A percentile compares a stretch with the other conserved stretches of the same genome.
Conservation (phyloP, 2,888 invertebrate species). For the Arge pagana region DNA sequence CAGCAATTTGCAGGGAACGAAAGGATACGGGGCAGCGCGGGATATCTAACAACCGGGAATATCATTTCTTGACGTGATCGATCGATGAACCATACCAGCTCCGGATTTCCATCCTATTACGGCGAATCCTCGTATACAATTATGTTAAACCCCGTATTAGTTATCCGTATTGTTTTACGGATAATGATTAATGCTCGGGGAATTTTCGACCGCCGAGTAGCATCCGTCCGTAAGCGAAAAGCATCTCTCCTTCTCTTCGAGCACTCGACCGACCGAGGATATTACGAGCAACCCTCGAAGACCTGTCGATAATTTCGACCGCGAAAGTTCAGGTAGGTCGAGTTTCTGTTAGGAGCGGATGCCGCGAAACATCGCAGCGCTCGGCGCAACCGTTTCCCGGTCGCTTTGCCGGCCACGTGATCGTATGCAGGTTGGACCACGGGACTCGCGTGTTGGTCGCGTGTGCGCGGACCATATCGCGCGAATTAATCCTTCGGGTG, state of each 20-base stretch:
- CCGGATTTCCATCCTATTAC: slow-evolving; percentile 38
- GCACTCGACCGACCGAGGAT: slow-evolving; percentile 12
- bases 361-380: no score
- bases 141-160: slow-evolving; percentile 49
- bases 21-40: neutral
- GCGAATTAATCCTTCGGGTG: no score
- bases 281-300: slow-evolving; percentile 17
- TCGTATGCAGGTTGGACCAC: no score
- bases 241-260: slow-evolving; percentile 16
- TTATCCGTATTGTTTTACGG: slow-evolving; percentile 48
- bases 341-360: no score
- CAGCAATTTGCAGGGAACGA: neutral
- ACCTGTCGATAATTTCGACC: neutral
- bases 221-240: slow-evolving; percentile 11
- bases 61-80: slow-evolving; percentile 39
- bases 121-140: slow-evolving; percentile 39
- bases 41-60: slow-evolving; percentile 14
- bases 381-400: no score
- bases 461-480: no score
- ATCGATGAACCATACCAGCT: slow-evolving; percentile 38
- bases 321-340: neutral
- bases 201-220: slow-evolving; percentile 7
- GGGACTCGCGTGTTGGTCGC: no score
- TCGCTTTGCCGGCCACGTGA: no score
- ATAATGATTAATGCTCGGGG: slow-evolving; percentile 55